Percentiles rank a stretch among this genome's conserved stretches.
These are phyloP conservation scores for Nyctalus aviator DNA, from an alignment of 2,797 vertebrate species.

Conservation along the genomic window DNA sequence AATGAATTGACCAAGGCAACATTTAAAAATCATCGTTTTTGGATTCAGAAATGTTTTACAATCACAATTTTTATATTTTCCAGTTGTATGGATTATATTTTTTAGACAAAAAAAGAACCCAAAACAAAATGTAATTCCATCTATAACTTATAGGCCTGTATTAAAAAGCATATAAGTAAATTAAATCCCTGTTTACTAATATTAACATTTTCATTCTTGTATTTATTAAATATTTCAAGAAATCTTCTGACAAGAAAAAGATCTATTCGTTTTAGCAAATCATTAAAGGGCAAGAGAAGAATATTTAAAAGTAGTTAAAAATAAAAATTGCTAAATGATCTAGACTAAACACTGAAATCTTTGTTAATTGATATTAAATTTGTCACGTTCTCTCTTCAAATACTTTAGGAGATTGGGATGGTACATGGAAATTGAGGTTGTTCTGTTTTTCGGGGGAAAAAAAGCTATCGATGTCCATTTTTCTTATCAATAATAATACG, in stretches of 20 bases:
- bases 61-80: background rate
- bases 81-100: background rate
- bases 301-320: background rate
- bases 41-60: background rate
- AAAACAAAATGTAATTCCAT: background rate
- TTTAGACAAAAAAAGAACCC: background rate
- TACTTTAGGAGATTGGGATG: background rate
- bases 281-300: background rate
- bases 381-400: background rate
- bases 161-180: background rate
- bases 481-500: background rate
- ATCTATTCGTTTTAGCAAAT: conserved; percentile 4
- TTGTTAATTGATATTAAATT: background rate
- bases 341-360: background rate
- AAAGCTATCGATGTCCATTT: background rate
- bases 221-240: background rate
- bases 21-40: conserved; percentile 23
- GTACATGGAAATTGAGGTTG: background rate
- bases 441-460: background rate
- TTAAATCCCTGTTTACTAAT: background rate
- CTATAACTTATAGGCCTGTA: background rate
- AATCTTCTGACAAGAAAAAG: background rate
- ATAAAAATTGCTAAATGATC: background rate
- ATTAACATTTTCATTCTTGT: background rate
- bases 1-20: background rate